Conservation (phyloP, 2,113 vertebrate species). For the Numenius arquata region DNA sequence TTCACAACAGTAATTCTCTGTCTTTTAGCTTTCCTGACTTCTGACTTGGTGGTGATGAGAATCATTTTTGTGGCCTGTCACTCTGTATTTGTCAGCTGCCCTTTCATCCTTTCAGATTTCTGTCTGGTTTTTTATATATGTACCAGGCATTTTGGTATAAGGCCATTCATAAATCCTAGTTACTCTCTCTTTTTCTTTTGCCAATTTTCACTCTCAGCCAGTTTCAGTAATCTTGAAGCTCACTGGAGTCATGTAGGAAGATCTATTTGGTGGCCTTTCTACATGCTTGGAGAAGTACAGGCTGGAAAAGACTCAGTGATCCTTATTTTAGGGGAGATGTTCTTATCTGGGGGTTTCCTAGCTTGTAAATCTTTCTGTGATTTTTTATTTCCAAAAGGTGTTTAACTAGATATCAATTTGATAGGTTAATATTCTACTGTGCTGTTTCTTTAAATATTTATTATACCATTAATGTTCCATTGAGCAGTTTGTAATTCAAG, state of each 20-base stretch:
- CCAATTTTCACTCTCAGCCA: neutral
- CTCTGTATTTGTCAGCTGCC: neutral
- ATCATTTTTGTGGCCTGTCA: neutral
- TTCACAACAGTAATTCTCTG: neutral
- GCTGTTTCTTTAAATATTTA: neutral
- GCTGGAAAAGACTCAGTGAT: neutral
- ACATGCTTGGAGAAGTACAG: neutral
- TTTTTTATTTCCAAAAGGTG: neutral
- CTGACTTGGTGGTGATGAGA: neutral
- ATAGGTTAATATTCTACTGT: neutral
- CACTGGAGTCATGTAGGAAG: neutral
- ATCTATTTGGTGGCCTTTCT: neutral
- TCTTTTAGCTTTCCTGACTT: neutral
- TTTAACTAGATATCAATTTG: neutral
- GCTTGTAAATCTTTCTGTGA: neutral
- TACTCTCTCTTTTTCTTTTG: neutral
- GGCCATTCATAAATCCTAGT: neutral
- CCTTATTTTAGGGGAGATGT: neutral
- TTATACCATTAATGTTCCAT: neutral
- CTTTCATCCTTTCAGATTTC: neutral
- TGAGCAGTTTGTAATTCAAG: neutral
- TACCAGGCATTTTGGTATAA: neutral
- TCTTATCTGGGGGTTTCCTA: neutral
- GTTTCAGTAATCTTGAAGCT: neutral
- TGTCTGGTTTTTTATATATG: neutral